Evolutionary conservation across 2,797 vertebrate genomes (phyloP).

Genomic region (Chelonia mydas): DNA sequence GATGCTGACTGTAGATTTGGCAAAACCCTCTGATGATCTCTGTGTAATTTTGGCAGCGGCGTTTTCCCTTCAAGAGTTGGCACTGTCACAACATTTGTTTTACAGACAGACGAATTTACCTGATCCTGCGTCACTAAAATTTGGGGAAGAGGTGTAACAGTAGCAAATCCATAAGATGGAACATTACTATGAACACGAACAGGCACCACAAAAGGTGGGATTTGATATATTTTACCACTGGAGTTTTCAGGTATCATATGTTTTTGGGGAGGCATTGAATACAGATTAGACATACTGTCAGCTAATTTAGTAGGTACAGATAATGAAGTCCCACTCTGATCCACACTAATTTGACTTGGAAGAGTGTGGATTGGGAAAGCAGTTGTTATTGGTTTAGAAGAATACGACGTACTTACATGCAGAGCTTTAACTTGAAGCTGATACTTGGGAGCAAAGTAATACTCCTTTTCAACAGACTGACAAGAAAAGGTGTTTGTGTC

Average conservation of each 20-base stretch:
- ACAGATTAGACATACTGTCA: slow-evolving; percentile 81
- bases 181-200: slow-evolving; percentile 81
- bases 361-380: slow-evolving; percentile 83
- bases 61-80: slow-evolving; percentile 79
- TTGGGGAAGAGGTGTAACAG: slow-evolving; percentile 87
- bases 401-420: slow-evolving; percentile 84
- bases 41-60: slow-evolving; percentile 79
- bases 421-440: slow-evolving; percentile 88
- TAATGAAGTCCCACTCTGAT: slow-evolving; percentile 57
- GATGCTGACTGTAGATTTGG: slow-evolving; percentile 75
- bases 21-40: slow-evolving; percentile 77
- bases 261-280: slow-evolving; percentile 80
- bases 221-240: slow-evolving; percentile 66
- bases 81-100: slow-evolving; percentile 74
- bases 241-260: slow-evolving; percentile 72
- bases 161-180: slow-evolving; percentile 82
- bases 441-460: slow-evolving; percentile 93
- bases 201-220: slow-evolving; percentile 84
- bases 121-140: slow-evolving; percentile 96
- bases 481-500: slow-evolving; percentile 19
- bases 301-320: slow-evolving; percentile 77
- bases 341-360: slow-evolving; percentile 79
- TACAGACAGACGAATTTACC: slow-evolving; percentile 81
- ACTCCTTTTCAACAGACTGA: slow-evolving; percentile 58
- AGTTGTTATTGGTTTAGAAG: slow-evolving; percentile 80